Evolutionary conservation across 2,888 invertebrate genomes (phyloP), one percentile per base, ranked within the genome.

Genomic region (Euclidia mi): DNA sequence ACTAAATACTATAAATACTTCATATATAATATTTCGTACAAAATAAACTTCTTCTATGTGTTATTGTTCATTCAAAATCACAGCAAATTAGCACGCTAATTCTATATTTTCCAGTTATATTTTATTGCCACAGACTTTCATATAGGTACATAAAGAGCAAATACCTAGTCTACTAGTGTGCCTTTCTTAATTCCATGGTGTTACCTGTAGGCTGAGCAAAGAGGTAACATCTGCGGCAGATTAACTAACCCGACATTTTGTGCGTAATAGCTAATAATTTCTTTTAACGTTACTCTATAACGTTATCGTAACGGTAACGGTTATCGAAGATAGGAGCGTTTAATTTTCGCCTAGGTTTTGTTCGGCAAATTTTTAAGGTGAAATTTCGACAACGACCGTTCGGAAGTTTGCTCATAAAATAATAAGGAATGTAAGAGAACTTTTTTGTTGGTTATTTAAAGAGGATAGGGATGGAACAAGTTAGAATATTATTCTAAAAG

Each of bases 221-320:
- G 3, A n/a, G 34, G 34, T 12, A 47, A 41, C 59, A 56, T 59
- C 59, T 70, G 59, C 34, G 43, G 52, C 38, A 44, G 37, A 56
- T 47, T 55, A 52, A 69, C 43, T 57, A 53, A 53, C 74, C 60
- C 65, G 56, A 56, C 60, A 58, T 14, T 62, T 74, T 60, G 46
- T 60, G 46, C 49, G 47, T 47, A 74, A 71, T 63, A 37, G 57
- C 40, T 56, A 57, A 73, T 71, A 61, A 71, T 56, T 73, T 55
- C 56, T 65, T 73, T 57, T 52, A 65, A 71, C 56, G 56, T 28
- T 38, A 15, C 38, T 38, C 32, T 59, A 11, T 59, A 57, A 61
- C 59, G 58, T 65, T 56, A 73, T 57, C 44, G 40, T 73, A 65
- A 69, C 47, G 61, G 56, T 62, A 44, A 73, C 28, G 28, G 50